A percentile compares a stretch with the other conserved stretches of the same genome.
phyloP scores from a whole-genome alignment of 2,113 vertebrate genomes.

The Notothenia rossii region DNA sequence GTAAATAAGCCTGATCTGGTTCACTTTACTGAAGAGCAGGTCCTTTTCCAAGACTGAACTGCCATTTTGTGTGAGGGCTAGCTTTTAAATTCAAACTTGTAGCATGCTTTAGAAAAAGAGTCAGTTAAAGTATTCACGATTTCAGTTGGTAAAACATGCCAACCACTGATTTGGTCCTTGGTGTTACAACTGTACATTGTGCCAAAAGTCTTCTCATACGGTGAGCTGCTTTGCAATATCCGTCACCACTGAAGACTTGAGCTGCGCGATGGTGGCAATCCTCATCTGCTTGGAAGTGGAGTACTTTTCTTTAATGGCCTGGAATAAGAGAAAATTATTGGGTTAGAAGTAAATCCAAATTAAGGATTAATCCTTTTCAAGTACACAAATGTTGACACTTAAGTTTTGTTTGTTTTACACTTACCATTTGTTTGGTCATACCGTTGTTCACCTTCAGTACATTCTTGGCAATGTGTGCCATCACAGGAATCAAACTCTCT shows the following conservation, averaged over 20 bases:
- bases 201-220: slow-evolving; percentile 61
- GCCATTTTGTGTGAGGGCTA: neutral
- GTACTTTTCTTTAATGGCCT: slow-evolving; percentile 91
- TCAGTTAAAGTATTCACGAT: neutral
- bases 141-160: neutral
- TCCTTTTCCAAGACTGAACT: neutral
- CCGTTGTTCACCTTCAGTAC: slow-evolving; percentile 84
- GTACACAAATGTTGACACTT: no score
- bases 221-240: slow-evolving; percentile 78
- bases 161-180: neutral
- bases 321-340: neutral
- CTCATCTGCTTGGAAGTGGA: slow-evolving; percentile 78
- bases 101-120: neutral
- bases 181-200: slow-evolving; percentile 75
- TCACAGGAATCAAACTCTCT: slow-evolving; percentile 83
- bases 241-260: slow-evolving; percentile 81
- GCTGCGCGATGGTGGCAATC: slow-evolving; percentile 84
- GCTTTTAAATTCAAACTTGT: neutral
- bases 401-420: slow-evolving; percentile 13
- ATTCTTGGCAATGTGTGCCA: slow-evolving; percentile 91
- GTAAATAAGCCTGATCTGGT: neutral
- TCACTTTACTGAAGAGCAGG: no score
- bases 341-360: neutral
- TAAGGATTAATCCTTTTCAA: neutral
- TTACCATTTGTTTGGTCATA: slow-evolving; percentile 85